Evolutionary conservation across 2,797 vertebrate genomes (phyloP).

Genomic region (Sebastes reedi): DNA sequence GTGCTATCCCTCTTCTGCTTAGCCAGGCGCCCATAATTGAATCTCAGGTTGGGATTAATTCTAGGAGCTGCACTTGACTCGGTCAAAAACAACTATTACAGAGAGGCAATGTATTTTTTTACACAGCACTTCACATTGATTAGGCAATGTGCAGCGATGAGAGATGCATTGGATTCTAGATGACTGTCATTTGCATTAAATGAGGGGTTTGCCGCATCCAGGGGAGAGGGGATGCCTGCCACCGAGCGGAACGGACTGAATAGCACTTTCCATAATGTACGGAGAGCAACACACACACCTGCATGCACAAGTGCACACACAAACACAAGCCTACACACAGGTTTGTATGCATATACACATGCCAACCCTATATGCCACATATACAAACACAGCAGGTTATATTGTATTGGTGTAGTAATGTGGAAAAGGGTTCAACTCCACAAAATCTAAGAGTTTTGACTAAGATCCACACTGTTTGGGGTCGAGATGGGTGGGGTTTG

Average conservation of each 20-base stretch:
- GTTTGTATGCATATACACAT: conserved; percentile 10
- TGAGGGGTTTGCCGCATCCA: conserved; percentile 90
- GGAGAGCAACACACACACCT: conserved; percentile 25
- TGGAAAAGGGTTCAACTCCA: conserved; percentile 5
- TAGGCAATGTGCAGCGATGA: conserved; percentile 97
- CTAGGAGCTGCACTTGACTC: conserved; percentile 99
- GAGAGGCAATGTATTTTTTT: conserved; percentile 95
- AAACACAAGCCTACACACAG: conserved; percentile 19
- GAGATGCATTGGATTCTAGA: conserved; percentile 95
- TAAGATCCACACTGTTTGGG: not conserved
- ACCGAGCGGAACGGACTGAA: conserved; percentile 67
- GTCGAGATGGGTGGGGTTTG: not conserved
- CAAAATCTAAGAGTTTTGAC: not conserved
- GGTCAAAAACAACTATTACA: conserved; percentile 99
- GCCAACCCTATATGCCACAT: not conserved
- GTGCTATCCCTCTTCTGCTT: conserved; percentile 79
- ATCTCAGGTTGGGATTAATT: conserved; percentile 99
- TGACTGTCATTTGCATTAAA: conserved; percentile 99
- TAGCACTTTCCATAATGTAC: conserved; percentile 63
- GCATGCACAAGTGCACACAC: conserved; percentile 16
- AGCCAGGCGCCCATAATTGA: conserved; percentile 89
- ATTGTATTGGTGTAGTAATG: not conserved
- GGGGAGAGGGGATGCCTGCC: conserved; percentile 71
- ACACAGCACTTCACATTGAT: conserved; percentile 99
- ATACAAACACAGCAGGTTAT: conserved; percentile 11